Conservation (phyloP, 2,888 invertebrate genomes). For the Acronicta psi region DNA sequence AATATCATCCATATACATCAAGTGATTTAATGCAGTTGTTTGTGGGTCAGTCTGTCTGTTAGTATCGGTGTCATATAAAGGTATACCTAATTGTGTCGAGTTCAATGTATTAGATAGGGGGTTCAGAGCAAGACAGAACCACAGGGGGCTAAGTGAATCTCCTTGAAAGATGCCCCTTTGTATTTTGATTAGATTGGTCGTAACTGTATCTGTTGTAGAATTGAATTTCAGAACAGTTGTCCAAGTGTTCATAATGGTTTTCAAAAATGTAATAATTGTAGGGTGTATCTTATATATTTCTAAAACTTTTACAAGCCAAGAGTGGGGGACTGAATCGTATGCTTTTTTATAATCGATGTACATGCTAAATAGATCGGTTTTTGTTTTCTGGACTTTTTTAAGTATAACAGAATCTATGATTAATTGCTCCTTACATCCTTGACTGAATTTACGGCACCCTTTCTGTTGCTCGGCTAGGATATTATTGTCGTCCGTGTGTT, state of each 20-base stretch:
- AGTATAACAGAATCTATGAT: conserved; percentile 22
- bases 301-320: conserved; percentile 24
- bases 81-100: conserved; percentile 2
- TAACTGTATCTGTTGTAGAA: background rate
- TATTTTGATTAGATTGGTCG: conserved; percentile 11
- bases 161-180: conserved; percentile 20
- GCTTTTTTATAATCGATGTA: no score
- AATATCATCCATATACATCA: conserved; percentile 14
- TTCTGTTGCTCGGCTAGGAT: conserved; percentile 1
- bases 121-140: conserved; percentile 37
- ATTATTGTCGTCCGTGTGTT: conserved; percentile 5
- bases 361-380: conserved; percentile 15
- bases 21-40: conserved; percentile 5
- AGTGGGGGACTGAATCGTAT: conserved; percentile 4
- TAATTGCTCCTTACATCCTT: background rate
- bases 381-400: conserved; percentile 6
- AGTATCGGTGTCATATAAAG: background rate
- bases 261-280: background rate
- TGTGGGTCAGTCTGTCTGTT: background rate
- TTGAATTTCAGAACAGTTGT: conserved; percentile 12
- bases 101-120: conserved; percentile 18
- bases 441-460: no score
- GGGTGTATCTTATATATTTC: conserved; percentile 30
- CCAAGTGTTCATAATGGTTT: conserved; percentile 19
- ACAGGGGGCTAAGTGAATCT: conserved; percentile 32